A percentile compares a stretch with the other conserved stretches of the same genome.
Conservation (phyloP, 2,797 vertebrate genomes). For the Yasuhikotakia modesta region DNA sequence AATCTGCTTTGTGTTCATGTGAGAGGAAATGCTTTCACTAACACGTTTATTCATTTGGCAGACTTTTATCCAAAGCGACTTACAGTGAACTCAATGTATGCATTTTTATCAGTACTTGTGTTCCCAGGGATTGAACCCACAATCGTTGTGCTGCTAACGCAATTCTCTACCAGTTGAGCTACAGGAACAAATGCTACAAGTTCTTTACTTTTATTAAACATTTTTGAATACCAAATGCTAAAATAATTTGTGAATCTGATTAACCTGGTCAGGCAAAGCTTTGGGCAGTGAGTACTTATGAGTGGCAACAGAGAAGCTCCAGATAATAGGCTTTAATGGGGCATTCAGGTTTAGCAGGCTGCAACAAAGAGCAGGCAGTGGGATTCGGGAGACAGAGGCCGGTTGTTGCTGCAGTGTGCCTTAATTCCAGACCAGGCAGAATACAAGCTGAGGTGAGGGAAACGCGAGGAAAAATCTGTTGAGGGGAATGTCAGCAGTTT, state of each 20-base stretch:
- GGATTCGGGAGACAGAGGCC: conserved; percentile 59
- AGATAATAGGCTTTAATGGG: conserved; percentile 72
- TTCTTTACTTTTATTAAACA: too few relatives aligned
- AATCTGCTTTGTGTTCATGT: too few relatives aligned
- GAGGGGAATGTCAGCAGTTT: conserved; percentile 60
- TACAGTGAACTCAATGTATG: too few relatives aligned
- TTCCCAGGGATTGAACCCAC: too few relatives aligned
- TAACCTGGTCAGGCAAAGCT: conserved; percentile 55
- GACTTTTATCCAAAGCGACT: too few relatives aligned
- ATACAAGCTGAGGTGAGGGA: conserved; percentile 51
- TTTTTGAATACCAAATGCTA: too few relatives aligned
- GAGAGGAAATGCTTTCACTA: too few relatives aligned
- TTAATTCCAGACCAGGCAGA: conserved; percentile 58
- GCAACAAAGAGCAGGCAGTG: conserved; percentile 61
- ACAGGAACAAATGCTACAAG: too few relatives aligned
- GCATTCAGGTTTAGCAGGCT: conserved; percentile 66
- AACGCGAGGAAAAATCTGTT: conserved; percentile 60
- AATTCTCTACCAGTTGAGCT: too few relatives aligned
- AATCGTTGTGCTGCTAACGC: too few relatives aligned
- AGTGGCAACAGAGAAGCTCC: conserved; percentile 60
- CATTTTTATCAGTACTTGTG: too few relatives aligned
- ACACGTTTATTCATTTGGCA: too few relatives aligned
- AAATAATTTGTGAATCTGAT: conserved; percentile 59
- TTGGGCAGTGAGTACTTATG: conserved; percentile 45
- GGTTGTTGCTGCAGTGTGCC: conserved; percentile 61